Evolutionary conservation across 2,113 vertebrate species (phyloP), one percentile per base, ranked within the genome.

Genomic region (Muntiacus muntjak): DNA sequence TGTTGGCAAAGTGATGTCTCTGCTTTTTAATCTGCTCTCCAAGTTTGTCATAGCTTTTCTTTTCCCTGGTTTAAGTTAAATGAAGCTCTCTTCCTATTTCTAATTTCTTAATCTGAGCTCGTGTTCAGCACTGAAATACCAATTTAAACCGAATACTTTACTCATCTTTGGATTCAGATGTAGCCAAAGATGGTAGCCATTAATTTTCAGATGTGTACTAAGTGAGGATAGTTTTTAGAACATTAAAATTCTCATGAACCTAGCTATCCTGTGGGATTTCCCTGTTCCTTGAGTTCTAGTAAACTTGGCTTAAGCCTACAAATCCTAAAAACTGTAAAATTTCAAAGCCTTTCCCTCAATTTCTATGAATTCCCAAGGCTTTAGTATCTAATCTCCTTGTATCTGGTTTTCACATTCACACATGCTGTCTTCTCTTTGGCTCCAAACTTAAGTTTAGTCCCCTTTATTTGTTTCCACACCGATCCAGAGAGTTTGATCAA

Each of bases 251-350:
- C 67, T 89, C 40, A 43, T 71, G 62, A 93, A 89, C 8, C 21
- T 57, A 76, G 36, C 64, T 71, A 57, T 40, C 47, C 21, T 52
- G 3, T 82, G 58, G 16, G 36, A 89, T 92, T 92, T 87, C 45
- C 54, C 81, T 81, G 85, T 89, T n/a, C 36, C 52, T 87, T 64
- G 52, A 79, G 25, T 16, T 74, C 76, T 78, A 58, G 36, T 67
- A 96, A 92, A 90, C 26, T 74, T 92, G 87, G 36, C 40, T 97
- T 89, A 84, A 94, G 91, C 28, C 23, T 78, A 55, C 47, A 26
- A 93, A 33, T 30, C 50, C 71, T 57, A 83, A 90, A 87, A 95
- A 28, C 54, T 36, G 33, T 86, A 67, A 9, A 95, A 93, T 36
- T 89, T 96, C 50, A 98, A 97, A 90, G 74, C 43, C 28, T 28